Base-by-base conservation (phyloP, 2,888 invertebrate species). In the Lepidocyrtoides sp. region DNA sequence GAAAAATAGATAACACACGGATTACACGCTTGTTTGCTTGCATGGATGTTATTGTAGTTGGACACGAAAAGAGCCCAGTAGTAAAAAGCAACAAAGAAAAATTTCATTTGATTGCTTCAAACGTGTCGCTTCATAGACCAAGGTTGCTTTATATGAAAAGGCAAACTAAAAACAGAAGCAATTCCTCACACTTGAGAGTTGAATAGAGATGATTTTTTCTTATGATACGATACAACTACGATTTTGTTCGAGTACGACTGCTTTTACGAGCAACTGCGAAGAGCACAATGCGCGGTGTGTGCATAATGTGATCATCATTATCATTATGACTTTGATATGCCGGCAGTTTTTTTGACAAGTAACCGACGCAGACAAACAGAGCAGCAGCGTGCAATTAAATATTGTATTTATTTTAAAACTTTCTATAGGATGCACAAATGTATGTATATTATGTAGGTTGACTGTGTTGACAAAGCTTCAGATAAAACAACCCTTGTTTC, bases 281-380 rank as follows among this genome's bases (percentile, higher is more conserved):
- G 12, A 20, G 23, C n/a, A 81, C 32, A 69, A 81, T 69, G 75
- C 75, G 75, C 60, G 72, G 54, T 54, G 63, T 66, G 57, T 63
- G 51, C 77, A 86, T 44, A 86, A 86, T 77, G 60, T 82, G n/a
- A 88, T 87, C 51, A 75, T 57, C 26, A 54, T 54, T 32, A 36
- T 79, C 17, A 54, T 32, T 12, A 79, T 57, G 79, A 79, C 57
- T 57, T n/a, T 89, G 54, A 89, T 32, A 75, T 44, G 75, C 82
- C 75, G 89, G 81, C 26, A 82, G 72, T 29, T 23, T 48, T 81
- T 79, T 77, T 89, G 81, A 82, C 81, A 57, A 51, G n/a, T 26
- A 44, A 63, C 86, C 44, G 75, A 86, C 48, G 72, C 32, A 54
- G 17, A 51, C 51, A 51, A 54, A 54, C 32, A 29, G 29, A 57